phyloP scores from a whole-genome alignment of 2,113 vertebrate genomes.

The Emydura subglobosa region DNA sequence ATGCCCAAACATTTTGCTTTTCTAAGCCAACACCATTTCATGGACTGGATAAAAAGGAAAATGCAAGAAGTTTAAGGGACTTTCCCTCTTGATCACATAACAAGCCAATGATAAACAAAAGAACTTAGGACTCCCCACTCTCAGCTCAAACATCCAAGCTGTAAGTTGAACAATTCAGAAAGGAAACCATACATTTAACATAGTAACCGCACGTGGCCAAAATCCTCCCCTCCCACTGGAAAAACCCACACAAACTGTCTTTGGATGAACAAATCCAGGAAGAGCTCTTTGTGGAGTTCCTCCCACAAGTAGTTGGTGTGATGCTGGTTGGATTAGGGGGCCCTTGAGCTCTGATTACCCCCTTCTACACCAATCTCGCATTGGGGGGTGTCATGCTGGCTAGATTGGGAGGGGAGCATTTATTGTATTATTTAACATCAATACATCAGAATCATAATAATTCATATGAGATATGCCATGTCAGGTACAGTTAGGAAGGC shows the following conservation, averaged over 20 bases:
- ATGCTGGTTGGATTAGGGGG: no score
- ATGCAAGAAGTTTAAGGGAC: neutral
- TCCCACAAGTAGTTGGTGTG: neutral
- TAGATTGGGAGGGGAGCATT: no score
- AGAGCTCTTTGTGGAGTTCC: neutral
- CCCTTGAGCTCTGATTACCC: no score
- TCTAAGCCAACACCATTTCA: neutral
- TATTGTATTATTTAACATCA: no score
- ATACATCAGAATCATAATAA: no score
- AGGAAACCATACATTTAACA: neutral
- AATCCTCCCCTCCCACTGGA: neutral
- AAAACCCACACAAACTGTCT: neutral
- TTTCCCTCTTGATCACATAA: no score
- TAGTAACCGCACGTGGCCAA: neutral
- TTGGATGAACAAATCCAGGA: neutral
- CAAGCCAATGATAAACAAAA: neutral
- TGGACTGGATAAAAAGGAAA: neutral
- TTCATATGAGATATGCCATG: no score
- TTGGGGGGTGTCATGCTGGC: no score
- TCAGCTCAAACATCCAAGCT: neutral
- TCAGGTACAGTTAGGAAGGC: no score
- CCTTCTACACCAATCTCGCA: no score
- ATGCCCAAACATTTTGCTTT: neutral
- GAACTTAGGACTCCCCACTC: neutral
- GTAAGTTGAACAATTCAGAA: neutral